Evolutionary conservation across 2,797 vertebrate genomes (phyloP).

Genomic region (Champsocephalus gunnari): DNA sequence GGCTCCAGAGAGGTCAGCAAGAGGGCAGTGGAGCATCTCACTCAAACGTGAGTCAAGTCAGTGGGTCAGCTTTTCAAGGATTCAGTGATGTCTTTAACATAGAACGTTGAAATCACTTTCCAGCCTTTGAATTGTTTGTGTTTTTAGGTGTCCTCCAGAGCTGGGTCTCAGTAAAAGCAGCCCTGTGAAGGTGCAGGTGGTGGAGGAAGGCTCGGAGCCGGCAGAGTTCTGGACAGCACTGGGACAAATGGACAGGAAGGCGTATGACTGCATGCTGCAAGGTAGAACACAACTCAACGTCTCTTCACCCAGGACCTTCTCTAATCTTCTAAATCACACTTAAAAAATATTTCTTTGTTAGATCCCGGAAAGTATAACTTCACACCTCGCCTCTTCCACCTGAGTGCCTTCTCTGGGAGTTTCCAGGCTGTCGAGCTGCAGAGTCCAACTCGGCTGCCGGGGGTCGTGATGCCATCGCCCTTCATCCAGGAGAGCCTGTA

Average conservation of each 20-base stretch:
- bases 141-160: conserved; percentile 79
- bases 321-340: not conserved
- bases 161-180: conserved; percentile 72
- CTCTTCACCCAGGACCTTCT: not conserved
- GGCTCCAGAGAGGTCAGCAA: conserved; percentile 79
- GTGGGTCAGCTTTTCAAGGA: not conserved
- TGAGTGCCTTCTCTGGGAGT: conserved; percentile 77
- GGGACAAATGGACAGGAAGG: conserved; percentile 84
- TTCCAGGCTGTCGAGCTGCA: conserved; percentile 80
- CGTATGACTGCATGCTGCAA: conserved; percentile 89
- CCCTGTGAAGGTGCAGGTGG: conserved; percentile 69
- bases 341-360: conserved; percentile 41
- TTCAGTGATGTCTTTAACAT: not conserved
- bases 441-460: conserved; percentile 72
- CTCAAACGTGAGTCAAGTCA: conserved; percentile 71
- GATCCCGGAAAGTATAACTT: conserved; percentile 88
- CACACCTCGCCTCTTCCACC: conserved; percentile 85
- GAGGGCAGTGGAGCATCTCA: conserved; percentile 76
- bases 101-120: not conserved
- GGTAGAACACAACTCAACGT: conserved; percentile 62
- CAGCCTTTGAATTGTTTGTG: conserved; percentile 1
- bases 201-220: conserved; percentile 86
- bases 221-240: conserved; percentile 85
- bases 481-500: conserved; percentile 85
- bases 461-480: conserved; percentile 81